Evolutionary conservation across 2,113 vertebrate species (phyloP).

Genomic region (Aplodontia rufa): DNA sequence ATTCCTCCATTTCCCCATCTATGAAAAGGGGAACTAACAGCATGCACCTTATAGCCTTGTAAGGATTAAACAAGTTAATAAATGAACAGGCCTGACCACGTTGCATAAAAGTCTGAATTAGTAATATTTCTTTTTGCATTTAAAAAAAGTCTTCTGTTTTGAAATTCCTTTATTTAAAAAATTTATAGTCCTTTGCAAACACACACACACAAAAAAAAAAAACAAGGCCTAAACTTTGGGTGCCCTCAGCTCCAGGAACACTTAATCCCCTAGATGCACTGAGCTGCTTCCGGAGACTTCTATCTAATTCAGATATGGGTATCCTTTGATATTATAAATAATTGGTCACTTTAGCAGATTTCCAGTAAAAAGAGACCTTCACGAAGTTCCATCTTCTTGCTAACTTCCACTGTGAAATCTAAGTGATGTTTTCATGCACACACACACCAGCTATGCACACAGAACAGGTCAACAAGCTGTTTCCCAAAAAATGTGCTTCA

Average conservation of each 20-base stretch:
- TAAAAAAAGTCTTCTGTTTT: neutral
- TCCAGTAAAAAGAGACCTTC: neutral
- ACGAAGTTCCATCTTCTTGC: neutral
- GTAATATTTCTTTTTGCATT: constrained; percentile 5
- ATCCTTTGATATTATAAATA: neutral
- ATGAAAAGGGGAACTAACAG: constrained; percentile 11
- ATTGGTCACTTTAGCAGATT: neutral
- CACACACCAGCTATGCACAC: neutral
- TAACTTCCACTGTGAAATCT: neutral
- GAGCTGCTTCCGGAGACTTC: neutral
- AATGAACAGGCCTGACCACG: neutral
- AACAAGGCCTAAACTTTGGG: neutral
- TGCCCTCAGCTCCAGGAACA: neutral
- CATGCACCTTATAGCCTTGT: neutral
- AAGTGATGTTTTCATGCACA: neutral
- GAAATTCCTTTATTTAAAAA: neutral
- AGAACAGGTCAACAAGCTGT: neutral
- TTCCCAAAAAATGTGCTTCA: neutral
- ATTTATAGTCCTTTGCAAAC: neutral
- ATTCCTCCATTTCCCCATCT: neutral
- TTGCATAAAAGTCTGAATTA: neutral
- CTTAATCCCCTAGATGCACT: neutral
- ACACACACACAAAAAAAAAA: too few relatives aligned
- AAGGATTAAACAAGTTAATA: neutral
- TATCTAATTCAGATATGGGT: neutral